These are phyloP conservation scores for Onychostruthus taczanowskii DNA, from an alignment of 2,113 vertebrate genomes.

Conservation along the genomic window DNA sequence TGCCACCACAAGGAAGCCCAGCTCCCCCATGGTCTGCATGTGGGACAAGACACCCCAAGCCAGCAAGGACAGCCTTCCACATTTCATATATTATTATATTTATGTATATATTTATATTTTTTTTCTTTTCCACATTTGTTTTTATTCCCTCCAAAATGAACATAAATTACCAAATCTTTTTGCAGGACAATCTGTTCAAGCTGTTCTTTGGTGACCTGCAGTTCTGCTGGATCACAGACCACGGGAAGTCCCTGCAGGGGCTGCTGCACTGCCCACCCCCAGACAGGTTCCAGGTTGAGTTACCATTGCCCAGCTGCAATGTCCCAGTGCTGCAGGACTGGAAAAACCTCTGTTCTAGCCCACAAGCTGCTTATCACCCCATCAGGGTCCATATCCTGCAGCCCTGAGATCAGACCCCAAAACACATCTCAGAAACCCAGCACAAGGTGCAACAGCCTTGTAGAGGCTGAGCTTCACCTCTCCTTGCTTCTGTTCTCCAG, in stretches of 20 bases:
- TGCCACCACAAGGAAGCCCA: neutral
- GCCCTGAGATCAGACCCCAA: neutral
- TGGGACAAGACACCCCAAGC: too few species aligned
- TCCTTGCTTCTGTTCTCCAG: neutral
- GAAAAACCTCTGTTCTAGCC: neutral
- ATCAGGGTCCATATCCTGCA: neutral
- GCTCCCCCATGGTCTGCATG: neutral
- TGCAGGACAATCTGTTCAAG: neutral
- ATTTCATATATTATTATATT: too few species aligned
- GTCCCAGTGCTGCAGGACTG: neutral
- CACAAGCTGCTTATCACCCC: neutral
- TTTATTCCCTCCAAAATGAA: neutral
- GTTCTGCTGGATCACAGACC: neutral
- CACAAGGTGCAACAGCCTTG: neutral
- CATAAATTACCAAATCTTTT: fast-evolving
- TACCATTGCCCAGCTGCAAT: neutral
- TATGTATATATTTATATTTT: too few species aligned
- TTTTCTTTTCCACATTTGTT: neutral
- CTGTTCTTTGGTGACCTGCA: neutral
- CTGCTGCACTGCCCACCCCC: neutral
- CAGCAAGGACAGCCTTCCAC: neutral
- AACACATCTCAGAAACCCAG: neutral
- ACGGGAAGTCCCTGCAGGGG: neutral
- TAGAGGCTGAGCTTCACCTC: neutral
- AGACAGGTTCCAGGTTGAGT: neutral